Base-by-base conservation (phyloP, 2,888 invertebrate genomes). In the Leucophenga maculata region DNA sequence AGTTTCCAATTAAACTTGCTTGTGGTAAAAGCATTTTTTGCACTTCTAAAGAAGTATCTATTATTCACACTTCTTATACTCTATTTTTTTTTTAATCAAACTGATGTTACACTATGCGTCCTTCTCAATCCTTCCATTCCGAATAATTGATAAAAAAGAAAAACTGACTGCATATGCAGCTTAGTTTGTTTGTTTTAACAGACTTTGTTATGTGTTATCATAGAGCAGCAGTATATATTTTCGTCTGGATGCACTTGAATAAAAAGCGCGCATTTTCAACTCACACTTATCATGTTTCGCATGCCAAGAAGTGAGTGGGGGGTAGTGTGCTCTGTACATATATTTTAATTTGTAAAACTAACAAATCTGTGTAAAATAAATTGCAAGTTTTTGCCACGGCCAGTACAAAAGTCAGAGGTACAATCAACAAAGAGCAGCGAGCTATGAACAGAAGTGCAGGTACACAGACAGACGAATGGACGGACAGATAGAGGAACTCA, bases 361-460 rank as follows among this genome's bases (percentile, higher is more conserved):
- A 74, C 72, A 79, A 79, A 79, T 72, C 20, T 8, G 9, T 1
- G 39, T 48, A 71, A 64, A 76, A 79, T 73, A 81, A 81, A 81
- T 74, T 78, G 78, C 20, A 64, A 68, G 69, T 64, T 73, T 55
- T 59, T 65, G 55, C 18, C 14, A 65, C 65, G 64, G 32, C 48
- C 22, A 54, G 52, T 54, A 39, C n/a, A 18, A 46, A 48, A 55
- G 68, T 69, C 55, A 69, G 20, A 69, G 20, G 79, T 77, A 80
- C 82, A 83, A 80, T 82, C 84, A 80, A 76, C 76, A 74, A 68
- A 75, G 84, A 69, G 75, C 77, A 80, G 76, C 81, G 64, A 82
- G 83, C 81, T 80, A 82, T 79, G 78, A 82, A 77, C 72, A 75
- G 82, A 77, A 77, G 80, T 79, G 79, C 77, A 84, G 74, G 39